Base-by-base conservation (phyloP, 2,888 invertebrate species). In the Pseudococcus jackbeardsleyi region DNA sequence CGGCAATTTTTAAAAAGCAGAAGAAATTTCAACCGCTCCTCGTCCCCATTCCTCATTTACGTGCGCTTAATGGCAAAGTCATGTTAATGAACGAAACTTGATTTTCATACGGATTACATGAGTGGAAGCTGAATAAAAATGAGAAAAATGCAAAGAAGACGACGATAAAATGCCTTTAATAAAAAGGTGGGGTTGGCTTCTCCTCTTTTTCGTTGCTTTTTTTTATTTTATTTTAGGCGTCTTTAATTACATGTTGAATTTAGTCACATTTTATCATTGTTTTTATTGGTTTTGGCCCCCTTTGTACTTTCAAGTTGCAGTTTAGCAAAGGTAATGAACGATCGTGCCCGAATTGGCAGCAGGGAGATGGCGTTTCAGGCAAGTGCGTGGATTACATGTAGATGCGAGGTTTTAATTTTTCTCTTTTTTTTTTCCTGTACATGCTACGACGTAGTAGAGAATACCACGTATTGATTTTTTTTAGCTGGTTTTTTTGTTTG, bases 21-120 rank as follows among this genome's bases (percentile, higher is more conserved):
- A 88, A 88, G 84, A 88, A 88, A 88, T 88, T 88, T 68, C 84
- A 68, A 22, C 46, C 68, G 42, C 46, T 77, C 26, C 68, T 15
- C 68, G 33, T 59, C 68, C 12, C 68, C 46, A 15, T 8, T 84
- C 64, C 64, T 84, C 84, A 84, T 84, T 84, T 84, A 84, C 54
- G 84, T 64, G 85, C 88, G 79, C 88, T 89, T 90, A 90, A 90
- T 90, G 90, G 90, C 89, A 89, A 90, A 90, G 90, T 90, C 90
- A 89, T 90, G 90, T 90, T 90, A 90, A 90, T 90, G 90, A 90
- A 90, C 89, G 89, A 89, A 90, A 89, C 89, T 89, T 89, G 89
- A 89, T 89, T 89, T 89, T 89, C 89, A 88, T 89, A 89, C 87
- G 89, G 86, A 89, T 86, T 88, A 79, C 87, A 87, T 79, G 79